Evolutionary conservation across 2,113 vertebrate species (phyloP).

Genomic region (Nothocercus julius): DNA sequence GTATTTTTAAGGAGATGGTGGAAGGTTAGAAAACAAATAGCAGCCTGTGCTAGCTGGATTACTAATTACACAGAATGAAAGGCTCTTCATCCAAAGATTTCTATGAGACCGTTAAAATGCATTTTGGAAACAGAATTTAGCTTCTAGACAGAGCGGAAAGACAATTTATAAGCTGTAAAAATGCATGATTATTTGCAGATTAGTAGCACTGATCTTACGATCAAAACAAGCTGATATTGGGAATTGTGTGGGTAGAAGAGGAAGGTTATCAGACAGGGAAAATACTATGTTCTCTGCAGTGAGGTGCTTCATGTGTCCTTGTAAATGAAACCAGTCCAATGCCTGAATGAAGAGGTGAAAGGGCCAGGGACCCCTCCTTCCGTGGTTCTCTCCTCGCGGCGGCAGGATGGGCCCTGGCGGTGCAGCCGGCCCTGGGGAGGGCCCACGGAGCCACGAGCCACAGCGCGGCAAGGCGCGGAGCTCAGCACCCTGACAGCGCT

Average conservation of each 20-base stretch:
- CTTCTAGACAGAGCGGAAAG: no score
- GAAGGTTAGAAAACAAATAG: neutral
- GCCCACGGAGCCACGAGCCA: no score
- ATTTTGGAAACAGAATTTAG: neutral
- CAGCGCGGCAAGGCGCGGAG: no score
- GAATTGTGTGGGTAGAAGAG: accelerated
- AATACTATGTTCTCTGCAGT: accelerated
- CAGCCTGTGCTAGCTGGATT: neutral
- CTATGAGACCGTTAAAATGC: neutral
- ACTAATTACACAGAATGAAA: neutral
- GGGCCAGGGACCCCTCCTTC: accelerated
- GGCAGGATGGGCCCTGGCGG: no score
- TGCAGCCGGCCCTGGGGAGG: no score
- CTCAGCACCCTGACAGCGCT: no score
- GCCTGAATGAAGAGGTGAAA: accelerated
- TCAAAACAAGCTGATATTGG: accelerated
- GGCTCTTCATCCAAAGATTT: neutral
- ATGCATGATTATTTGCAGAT: neutral
- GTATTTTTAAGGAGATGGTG: neutral
- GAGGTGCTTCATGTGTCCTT: neutral
- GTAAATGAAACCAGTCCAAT: accelerated
- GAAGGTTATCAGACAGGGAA: neutral
- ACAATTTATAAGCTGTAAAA: neutral
- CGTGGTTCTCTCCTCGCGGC: accelerated
- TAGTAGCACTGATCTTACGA: accelerated